phyloP scores from a whole-genome alignment of 1,140 invertebrate species.

The Drosophila ercepeae region DNA sequence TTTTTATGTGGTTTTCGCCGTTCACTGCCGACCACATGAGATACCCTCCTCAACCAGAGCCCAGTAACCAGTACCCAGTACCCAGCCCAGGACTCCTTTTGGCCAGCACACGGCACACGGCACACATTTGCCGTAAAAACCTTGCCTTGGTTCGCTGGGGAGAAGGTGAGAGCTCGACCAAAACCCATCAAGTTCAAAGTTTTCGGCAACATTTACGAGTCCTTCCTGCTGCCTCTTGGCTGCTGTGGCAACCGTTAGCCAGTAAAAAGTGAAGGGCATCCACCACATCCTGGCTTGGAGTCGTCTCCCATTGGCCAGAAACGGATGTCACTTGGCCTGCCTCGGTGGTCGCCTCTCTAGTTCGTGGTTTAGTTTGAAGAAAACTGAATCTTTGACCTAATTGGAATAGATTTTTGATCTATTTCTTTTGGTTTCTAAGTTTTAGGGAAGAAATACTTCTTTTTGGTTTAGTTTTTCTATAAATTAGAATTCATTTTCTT shows the following conservation, averaged over 20 bases:
- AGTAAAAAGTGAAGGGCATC: constrained; percentile 69
- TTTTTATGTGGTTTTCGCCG: constrained; percentile 68
- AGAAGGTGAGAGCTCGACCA: constrained; percentile 20
- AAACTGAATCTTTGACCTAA: no score
- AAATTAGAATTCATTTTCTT: no score
- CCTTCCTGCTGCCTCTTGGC: constrained; percentile 35
- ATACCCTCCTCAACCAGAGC: not conserved
- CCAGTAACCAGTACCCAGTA: not conserved
- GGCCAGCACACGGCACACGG: constrained; percentile 40
- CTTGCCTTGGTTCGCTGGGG: not conserved
- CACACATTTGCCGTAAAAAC: constrained; percentile 61
- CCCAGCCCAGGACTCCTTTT: not conserved
- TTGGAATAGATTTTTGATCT: not conserved
- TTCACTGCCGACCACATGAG: constrained; percentile 2
- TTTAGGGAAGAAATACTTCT: no score
- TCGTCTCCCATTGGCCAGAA: constrained; percentile 17
- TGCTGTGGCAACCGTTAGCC: constrained; percentile 26
- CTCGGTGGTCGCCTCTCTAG: not conserved
- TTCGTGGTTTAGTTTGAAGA: not conserved
- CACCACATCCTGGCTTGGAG: constrained; percentile 11
- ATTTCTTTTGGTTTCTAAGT: no score
- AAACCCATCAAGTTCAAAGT: constrained; percentile 80
- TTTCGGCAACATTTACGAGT: constrained; percentile 75
- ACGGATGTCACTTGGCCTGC: not conserved
- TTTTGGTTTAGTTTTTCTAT: no score